Evolutionary conservation across 64 coral and sea anemone genomes (phyloP).

Genomic region (Actinia tenebrosa): DNA sequence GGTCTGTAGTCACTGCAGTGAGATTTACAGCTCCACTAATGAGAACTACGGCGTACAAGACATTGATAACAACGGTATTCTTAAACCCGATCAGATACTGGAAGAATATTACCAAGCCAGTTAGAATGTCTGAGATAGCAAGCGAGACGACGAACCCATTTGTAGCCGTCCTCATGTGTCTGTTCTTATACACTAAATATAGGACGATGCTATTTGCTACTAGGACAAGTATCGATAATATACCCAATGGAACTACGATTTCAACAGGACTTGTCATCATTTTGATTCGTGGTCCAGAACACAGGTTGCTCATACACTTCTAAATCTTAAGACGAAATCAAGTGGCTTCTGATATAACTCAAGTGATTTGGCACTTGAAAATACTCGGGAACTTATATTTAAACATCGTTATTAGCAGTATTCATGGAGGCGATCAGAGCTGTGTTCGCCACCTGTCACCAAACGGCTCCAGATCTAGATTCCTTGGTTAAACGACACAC

Average conservation of each 20-base stretch:
- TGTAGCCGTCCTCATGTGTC: constrained; percentile 46
- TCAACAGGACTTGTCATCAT: not conserved
- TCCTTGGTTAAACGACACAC: too few relatives aligned
- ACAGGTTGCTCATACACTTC: too few relatives aligned
- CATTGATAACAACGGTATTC: constrained; percentile 17
- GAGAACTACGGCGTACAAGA: constrained; percentile 35
- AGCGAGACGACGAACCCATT: constrained; percentile 54
- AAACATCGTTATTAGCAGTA: too few relatives aligned
- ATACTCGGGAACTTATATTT: too few relatives aligned
- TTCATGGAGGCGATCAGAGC: too few relatives aligned
- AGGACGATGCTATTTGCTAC: constrained; percentile 35
- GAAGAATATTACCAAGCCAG: constrained; percentile 33
- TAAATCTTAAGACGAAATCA: too few relatives aligned
- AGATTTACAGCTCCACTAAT: constrained; percentile 48
- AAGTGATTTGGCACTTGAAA: not conserved
- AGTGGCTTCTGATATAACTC: too few relatives aligned
- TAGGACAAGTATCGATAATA: constrained; percentile 19
- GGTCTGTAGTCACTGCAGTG: constrained; percentile 40
- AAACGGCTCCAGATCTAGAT: too few relatives aligned
- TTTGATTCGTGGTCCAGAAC: too few relatives aligned
- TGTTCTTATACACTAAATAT: constrained; percentile 32
- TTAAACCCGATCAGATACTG: constrained; percentile 43
- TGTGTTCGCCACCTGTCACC: too few relatives aligned
- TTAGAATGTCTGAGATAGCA: constrained; percentile 51
- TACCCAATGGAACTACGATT: constrained; percentile 24